Evolutionary conservation across 2,797 vertebrate genomes (phyloP).

Genomic region (Pantherophis vulpinus): DNA sequence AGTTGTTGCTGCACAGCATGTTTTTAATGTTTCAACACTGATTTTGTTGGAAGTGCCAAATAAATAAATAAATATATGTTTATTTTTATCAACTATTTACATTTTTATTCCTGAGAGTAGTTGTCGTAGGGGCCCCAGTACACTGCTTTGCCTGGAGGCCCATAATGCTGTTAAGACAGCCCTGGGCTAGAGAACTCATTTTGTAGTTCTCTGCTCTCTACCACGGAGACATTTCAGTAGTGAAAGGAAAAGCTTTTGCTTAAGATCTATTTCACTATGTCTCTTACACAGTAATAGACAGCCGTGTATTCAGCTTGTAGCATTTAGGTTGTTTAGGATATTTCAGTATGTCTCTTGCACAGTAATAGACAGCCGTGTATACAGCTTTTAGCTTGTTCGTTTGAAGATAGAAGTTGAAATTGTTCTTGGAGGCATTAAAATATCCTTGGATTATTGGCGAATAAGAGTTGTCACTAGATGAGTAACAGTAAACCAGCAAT

Average conservation of each 20-base stretch:
- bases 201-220: neutral
- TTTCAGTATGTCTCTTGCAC: no score
- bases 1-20: no score
- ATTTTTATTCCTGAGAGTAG: no score
- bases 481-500: no score
- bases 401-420: neutral
- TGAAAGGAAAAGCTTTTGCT: neutral
- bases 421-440: neutral
- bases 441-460: neutral
- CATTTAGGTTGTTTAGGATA: neutral
- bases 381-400: neutral
- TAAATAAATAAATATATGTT: no score
- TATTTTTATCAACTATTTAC: no score
- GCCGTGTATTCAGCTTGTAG: neutral
- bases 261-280: no score
- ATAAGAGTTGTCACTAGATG: neutral
- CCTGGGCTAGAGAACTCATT: neutral
- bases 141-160: no score
- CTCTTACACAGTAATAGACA: neutral
- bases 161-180: no score
- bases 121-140: no score
- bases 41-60: no score
- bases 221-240: neutral
- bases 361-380: neutral
- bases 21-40: no score